phyloP scores from a whole-genome alignment of 2,888 invertebrate genomes.

The Tethea ocularis region DNA sequence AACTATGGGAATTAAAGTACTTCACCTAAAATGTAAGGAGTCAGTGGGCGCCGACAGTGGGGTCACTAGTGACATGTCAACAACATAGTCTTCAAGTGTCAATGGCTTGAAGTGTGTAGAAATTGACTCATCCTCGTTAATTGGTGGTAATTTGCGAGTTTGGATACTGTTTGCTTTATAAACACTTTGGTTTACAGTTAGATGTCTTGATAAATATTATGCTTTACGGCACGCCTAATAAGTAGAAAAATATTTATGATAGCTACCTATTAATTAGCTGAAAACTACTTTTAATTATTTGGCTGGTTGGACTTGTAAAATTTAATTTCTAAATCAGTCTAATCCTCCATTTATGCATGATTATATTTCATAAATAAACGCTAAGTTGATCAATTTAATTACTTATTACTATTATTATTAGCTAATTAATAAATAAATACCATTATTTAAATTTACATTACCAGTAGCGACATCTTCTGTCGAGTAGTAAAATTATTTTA shows the following conservation, averaged over 20 bases:
- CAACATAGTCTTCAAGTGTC: background rate
- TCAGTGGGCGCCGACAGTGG: background rate
- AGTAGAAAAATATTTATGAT: too few species aligned
- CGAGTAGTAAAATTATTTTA: constrained; percentile 38
- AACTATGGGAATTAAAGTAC: background rate
- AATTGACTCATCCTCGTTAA: constrained; percentile 9
- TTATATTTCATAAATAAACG: too few species aligned
- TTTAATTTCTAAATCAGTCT: too few species aligned
- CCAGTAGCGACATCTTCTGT: constrained; percentile 36
- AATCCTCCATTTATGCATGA: too few species aligned
- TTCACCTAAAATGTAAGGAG: background rate
- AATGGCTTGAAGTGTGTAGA: constrained; percentile 1
- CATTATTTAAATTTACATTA: background rate
- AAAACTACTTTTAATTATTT: too few species aligned
- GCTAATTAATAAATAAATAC: too few species aligned
- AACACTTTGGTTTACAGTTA: constrained; percentile 8
- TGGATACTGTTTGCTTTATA: constrained; percentile 1
- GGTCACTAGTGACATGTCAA: background rate
- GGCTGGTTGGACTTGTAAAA: too few species aligned
- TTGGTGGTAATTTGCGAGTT: constrained; percentile 8
- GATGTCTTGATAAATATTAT: background rate
- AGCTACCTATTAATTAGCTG: too few species aligned
- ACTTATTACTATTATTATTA: too few species aligned
- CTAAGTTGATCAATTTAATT: too few species aligned
- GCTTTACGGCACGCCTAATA: too few species aligned